phyloP scores from a whole-genome alignment of 2,113 vertebrate species.

The Phaethon lepturus region DNA sequence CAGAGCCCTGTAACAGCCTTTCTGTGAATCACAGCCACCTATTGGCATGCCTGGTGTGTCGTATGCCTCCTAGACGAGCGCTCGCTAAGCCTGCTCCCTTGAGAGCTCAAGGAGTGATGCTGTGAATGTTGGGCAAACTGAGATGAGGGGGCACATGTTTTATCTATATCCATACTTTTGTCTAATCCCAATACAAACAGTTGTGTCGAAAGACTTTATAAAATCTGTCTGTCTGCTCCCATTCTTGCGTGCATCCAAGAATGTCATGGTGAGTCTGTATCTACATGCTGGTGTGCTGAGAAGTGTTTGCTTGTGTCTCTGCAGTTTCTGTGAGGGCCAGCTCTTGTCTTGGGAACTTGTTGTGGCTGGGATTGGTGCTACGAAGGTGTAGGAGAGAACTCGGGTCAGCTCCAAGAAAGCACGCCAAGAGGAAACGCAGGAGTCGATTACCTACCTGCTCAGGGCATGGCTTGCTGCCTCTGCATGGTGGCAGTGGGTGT shows the following conservation, averaged over 20 bases:
- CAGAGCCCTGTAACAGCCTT: too few relatives aligned
- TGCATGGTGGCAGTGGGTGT: accelerated
- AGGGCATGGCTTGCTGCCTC: neutral
- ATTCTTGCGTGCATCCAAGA: accelerated
- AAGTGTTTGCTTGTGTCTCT: neutral
- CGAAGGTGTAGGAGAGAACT: accelerated
- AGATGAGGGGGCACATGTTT: neutral
- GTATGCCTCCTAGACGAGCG: neutral
- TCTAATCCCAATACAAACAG: accelerated
- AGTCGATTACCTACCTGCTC: accelerated
- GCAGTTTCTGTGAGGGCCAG: neutral
- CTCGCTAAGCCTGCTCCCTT: neutral
- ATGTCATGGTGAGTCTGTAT: accelerated
- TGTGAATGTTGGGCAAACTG: accelerated
- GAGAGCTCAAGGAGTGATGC: neutral
- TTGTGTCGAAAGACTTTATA: neutral
- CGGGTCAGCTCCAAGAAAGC: neutral
- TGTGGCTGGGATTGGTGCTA: neutral
- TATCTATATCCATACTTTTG: neutral
- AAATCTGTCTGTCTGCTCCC: neutral
- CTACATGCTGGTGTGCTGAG: accelerated
- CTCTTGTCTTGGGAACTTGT: neutral
- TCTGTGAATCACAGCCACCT: neutral
- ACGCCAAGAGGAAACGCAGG: neutral
- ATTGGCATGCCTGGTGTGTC: neutral